phyloP scores from a whole-genome alignment of 1,140 invertebrate species.

The Chlorops oryzae region DNA sequence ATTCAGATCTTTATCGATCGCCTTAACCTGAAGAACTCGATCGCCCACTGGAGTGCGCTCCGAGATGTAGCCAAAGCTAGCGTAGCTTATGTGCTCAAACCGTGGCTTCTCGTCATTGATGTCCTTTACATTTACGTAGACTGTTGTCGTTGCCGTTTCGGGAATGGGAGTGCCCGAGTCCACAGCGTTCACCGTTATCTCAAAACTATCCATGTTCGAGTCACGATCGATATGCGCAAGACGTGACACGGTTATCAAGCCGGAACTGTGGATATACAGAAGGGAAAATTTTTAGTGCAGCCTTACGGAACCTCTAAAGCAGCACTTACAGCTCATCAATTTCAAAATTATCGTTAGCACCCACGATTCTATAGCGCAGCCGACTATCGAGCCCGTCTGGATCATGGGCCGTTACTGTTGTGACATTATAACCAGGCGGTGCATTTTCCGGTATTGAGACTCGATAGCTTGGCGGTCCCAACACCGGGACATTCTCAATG shows the following conservation, averaged over 20 bases:
- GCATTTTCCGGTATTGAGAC: conserved; percentile 67
- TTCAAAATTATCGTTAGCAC: conserved; percentile 73
- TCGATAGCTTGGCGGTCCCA: conserved; percentile 61
- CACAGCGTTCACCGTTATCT: conserved; percentile 65
- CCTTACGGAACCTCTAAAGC: too few relatives aligned
- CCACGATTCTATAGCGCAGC: conserved; percentile 67
- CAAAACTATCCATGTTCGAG: conserved; percentile 58
- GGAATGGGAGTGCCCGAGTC: conserved; percentile 67
- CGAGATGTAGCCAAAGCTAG: conserved; percentile 66
- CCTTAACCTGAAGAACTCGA: conserved; percentile 57
- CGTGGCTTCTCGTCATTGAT: conserved; percentile 77
- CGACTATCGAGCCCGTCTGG: conserved; percentile 67
- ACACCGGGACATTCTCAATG: conserved; percentile 48
- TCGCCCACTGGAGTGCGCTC: conserved; percentile 62
- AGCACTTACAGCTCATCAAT: conserved; percentile 61
- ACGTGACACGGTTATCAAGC: conserved; percentile 65
- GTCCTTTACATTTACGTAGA: conserved; percentile 67
- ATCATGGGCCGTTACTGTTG: conserved; percentile 64
- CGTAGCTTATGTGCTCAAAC: conserved; percentile 61
- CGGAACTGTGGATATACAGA: conserved; percentile 55
- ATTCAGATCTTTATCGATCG: conserved; percentile 65
- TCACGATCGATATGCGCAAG: conserved; percentile 70
- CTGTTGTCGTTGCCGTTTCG: conserved; percentile 68
- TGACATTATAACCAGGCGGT: conserved; percentile 60
- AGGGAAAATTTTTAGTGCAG: conserved; percentile 7